These are phyloP conservation scores for Podilymbus podiceps DNA, from an alignment of 2,113 vertebrate species.

Conservation along the genomic window DNA sequence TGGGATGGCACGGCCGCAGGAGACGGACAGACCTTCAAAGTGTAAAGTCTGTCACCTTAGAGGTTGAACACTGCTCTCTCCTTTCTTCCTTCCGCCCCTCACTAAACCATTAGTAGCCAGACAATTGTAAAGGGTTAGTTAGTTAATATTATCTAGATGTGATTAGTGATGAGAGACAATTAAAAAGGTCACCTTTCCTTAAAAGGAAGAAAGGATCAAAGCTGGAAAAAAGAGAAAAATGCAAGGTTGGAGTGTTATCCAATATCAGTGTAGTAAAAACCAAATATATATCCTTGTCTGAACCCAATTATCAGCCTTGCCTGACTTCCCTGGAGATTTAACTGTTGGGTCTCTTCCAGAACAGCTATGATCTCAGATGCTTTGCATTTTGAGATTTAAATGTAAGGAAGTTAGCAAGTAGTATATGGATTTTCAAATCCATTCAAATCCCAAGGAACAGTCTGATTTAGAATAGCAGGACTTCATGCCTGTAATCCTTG, in stretches of 20 bases:
- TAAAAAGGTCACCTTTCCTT: background rate
- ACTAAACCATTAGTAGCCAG: background rate
- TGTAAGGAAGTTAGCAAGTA: background rate
- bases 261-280: background rate
- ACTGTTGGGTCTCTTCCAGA: slow-evolving; percentile 8
- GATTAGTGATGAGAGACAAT: background rate
- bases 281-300: slow-evolving; percentile 2
- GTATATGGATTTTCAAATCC: slow-evolving; percentile 8
- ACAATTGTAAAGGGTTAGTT: background rate
- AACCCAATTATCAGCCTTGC: slow-evolving; percentile 32
- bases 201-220: background rate
- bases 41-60: background rate
- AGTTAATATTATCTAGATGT: background rate
- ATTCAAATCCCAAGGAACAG: background rate
- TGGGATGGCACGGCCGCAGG: background rate
- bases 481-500: background rate
- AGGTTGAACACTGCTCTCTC: background rate
- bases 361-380: background rate
- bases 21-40: background rate
- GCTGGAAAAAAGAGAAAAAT: background rate
- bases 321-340: slow-evolving; percentile 12
- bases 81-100: background rate
- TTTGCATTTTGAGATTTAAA: slow-evolving; percentile 24
- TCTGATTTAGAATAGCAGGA: background rate
- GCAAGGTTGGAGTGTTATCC: background rate